Evolutionary conservation across 2,113 vertebrate genomes (phyloP), one percentile per base, ranked within the genome.

Genomic region (Suncus etruscus): DNA sequence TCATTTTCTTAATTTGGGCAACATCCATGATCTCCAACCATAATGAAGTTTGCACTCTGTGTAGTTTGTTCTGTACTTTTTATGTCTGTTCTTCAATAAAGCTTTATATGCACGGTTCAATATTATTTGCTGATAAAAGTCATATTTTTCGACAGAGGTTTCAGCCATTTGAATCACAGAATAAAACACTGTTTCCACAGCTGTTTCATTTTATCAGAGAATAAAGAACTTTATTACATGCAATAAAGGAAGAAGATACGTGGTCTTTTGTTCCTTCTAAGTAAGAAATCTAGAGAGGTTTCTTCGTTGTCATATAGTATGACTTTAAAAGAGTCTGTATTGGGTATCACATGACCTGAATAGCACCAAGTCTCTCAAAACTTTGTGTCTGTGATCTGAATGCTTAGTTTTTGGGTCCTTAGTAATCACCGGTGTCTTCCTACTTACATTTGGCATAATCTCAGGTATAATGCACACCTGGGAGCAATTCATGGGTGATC

Each of bases 141-240:
- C 16, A n/a, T 77, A 27, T n/a, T 85, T 84, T 87, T 51, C 81
- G 54, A 87, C 22, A 69, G 50, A 9, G 63, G 48, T 72, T 92
- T 91, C 48, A 92, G 16, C 29, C 65, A 25, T 11, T 29, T 66
- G 29, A 66, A 29, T 29, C 27, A 66, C 66, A 86, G 18, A 79
- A 66, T 10, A 66, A 66, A 66, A 20, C 27, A 11, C 22, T 10
- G 51, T 65, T 65, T 65, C 15, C 20, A 18, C 50, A 10, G 39
- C 39, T 82, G 45, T 69, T 89, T 87, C 45, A 65, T 65, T 39
- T 18, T 18, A 65, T 22, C 61, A 65, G 6, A 65, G 18, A 65
- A 65, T 18, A 65, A 65, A 18, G 20, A 22, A 22, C 14, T 11
- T 29, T 15, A 58, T 20, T 58, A 58, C 54, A 58, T 4, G 39